Evolutionary conservation across 2,113 vertebrate genomes (phyloP).

Genomic region (Coptodon bakossiorum): DNA sequence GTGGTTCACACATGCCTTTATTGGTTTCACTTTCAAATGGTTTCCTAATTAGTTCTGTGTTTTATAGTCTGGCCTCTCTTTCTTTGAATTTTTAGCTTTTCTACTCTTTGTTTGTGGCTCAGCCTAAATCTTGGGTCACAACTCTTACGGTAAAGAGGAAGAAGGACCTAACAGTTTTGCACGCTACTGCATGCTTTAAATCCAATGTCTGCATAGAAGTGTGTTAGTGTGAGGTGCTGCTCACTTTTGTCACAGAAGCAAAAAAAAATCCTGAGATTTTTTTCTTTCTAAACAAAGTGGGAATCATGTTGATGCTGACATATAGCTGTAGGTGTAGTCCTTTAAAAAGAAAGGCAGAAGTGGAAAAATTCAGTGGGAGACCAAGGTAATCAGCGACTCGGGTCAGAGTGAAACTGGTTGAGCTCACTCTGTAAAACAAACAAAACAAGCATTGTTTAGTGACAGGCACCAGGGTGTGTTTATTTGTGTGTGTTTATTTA

Average conservation of each 20-base stretch:
- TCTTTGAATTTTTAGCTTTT: not conserved
- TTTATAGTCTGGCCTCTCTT: not conserved
- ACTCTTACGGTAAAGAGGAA: not conserved
- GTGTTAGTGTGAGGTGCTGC: not conserved
- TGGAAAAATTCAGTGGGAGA: not conserved
- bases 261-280: not conserved
- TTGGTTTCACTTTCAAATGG: not conserved
- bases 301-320: not conserved
- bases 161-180: not conserved
- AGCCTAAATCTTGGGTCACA: not conserved
- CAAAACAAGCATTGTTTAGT: constrained; percentile 43
- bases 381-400: not conserved
- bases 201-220: not conserved
- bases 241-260: not conserved
- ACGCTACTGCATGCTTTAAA: not conserved
- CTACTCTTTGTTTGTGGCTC: not conserved
- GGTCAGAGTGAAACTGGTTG: constrained; percentile 27
- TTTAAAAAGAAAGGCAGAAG: not conserved
- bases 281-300: not conserved
- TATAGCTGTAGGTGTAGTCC: constrained; percentile 37
- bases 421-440: constrained; percentile 51
- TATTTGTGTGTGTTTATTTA: constrained; percentile 43
- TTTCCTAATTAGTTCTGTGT: not conserved
- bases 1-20: not conserved
- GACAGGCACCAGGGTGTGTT: constrained; percentile 51